These are phyloP conservation scores for Diachrysia chrysitis DNA, from an alignment of 2,888 invertebrate species.

Conservation along the genomic window DNA sequence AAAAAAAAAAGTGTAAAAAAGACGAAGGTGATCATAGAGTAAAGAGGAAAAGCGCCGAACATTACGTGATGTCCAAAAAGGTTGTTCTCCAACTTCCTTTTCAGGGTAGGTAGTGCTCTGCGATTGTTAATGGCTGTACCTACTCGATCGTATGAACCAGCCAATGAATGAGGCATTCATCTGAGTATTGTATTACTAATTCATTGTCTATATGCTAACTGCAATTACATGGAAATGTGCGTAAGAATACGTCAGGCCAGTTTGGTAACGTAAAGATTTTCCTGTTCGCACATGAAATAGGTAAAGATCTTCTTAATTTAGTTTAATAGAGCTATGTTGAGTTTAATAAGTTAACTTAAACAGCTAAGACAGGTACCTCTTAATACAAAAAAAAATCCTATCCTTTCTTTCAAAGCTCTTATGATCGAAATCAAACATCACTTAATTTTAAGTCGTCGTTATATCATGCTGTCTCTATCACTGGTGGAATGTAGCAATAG, in stretches of 20 bases:
- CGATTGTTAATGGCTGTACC: neutral
- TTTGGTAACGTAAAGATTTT: slow-evolving; percentile 24
- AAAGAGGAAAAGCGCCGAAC: too few relatives aligned
- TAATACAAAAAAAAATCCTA: too few relatives aligned
- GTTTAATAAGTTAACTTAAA: too few relatives aligned
- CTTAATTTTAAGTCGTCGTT: too few relatives aligned
- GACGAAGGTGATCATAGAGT: too few relatives aligned
- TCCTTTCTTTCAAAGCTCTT: too few relatives aligned
- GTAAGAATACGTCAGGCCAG: slow-evolving; percentile 26
- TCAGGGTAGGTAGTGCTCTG: neutral
- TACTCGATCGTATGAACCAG: neutral
- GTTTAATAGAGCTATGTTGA: neutral
- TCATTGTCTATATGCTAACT: slow-evolving; percentile 1
- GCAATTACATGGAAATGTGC: slow-evolving; percentile 26
- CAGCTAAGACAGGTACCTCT: too few relatives aligned
- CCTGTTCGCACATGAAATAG: slow-evolving; percentile 20
- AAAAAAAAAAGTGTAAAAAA: too few relatives aligned
- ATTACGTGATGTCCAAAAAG: neutral
- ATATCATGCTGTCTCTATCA: too few relatives aligned
- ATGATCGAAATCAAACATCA: too few relatives aligned
- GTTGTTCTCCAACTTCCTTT: neutral
- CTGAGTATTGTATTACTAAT: neutral
- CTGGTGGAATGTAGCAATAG: too few relatives aligned
- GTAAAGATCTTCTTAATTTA: neutral
- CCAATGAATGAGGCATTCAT: neutral